Percentiles rank a stretch among this genome's conserved stretches.
phyloP scores from a whole-genome alignment of 2,888 invertebrate species.

The Dynastes maya region DNA sequence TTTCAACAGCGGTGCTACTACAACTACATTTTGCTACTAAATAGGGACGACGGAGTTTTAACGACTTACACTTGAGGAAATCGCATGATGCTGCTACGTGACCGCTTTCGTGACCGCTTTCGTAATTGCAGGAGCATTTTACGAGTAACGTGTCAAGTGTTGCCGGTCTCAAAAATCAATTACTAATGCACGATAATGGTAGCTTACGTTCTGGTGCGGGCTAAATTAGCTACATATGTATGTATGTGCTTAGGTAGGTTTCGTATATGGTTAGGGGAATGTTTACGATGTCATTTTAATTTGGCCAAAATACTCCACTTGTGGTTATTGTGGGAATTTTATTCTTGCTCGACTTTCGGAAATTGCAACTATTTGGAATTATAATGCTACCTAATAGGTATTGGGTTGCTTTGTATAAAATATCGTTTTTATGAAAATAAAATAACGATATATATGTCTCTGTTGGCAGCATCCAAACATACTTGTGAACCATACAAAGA shows the following conservation, averaged over 20 bases:
- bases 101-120: slow-evolving; percentile 26
- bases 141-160: slow-evolving; percentile 38
- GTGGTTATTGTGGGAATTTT: no score
- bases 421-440: no score
- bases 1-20: neutral
- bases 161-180: slow-evolving; percentile 28
- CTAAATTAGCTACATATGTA: neutral
- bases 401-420: no score
- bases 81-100: slow-evolving; percentile 42
- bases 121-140: slow-evolving; percentile 33
- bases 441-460: no score
- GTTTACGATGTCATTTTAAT: no score
- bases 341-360: no score
- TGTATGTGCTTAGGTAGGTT: neutral
- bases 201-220: neutral
- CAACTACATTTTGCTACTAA: slow-evolving; percentile 17
- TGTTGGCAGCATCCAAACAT: no score
- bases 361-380: no score
- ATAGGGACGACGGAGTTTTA: slow-evolving; percentile 27
- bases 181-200: slow-evolving; percentile 24
- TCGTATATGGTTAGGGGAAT: neutral
- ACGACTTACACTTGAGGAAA: slow-evolving; percentile 33
- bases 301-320: no score
- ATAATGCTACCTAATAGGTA: no score
- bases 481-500: no score